phyloP scores from a whole-genome alignment of 2,113 vertebrate genomes.

The Motacilla alba region DNA sequence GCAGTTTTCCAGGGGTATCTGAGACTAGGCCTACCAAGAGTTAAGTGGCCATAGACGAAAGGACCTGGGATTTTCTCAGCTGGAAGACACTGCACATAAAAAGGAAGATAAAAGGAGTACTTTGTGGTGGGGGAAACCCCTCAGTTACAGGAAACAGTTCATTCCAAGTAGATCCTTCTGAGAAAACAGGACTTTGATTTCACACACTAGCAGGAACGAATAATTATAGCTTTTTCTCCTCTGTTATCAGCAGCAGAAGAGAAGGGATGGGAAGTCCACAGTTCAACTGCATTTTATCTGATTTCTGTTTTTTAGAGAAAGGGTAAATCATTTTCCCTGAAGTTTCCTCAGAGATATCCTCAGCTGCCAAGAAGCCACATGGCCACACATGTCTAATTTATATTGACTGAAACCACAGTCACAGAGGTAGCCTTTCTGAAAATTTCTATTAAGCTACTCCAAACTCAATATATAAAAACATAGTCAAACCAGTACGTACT shows the following conservation, averaged over 20 bases:
- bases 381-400: background rate
- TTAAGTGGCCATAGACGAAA: background rate
- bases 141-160: background rate
- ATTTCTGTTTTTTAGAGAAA: background rate
- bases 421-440: background rate
- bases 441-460: background rate
- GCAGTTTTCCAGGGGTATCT: background rate
- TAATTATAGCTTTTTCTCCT: background rate
- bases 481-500: background rate
- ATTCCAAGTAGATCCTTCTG: background rate
- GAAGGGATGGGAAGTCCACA: background rate
- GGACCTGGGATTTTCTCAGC: constrained; percentile 5
- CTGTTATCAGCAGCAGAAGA: background rate
- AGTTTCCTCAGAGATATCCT: background rate
- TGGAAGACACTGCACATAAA: background rate
- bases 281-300: background rate
- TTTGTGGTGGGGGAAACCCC: background rate
- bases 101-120: constrained; percentile 42
- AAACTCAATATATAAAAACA: background rate
- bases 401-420: background rate
- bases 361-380: background rate
- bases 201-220: background rate
- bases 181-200: background rate
- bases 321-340: background rate
- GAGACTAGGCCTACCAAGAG: background rate